Evolutionary conservation across 2,888 invertebrate species (phyloP).

Genomic region (Drosophila antonietae): DNA sequence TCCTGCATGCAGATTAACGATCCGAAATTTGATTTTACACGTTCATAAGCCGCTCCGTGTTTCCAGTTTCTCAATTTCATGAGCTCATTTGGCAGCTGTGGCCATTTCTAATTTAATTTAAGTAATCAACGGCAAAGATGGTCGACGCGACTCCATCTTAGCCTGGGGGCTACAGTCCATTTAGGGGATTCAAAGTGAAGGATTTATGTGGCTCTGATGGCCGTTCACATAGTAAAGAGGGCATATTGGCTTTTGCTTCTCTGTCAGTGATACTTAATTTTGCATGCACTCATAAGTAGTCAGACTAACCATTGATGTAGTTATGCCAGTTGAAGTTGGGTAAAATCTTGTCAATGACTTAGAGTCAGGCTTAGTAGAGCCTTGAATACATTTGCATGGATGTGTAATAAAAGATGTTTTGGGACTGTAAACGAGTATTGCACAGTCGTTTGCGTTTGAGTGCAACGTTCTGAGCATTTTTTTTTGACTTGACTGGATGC

Average conservation of each 20-base stretch:
- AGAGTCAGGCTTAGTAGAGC: too few relatives aligned
- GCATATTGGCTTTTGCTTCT: not conserved
- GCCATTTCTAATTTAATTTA: conserved; percentile 19
- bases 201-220: not conserved
- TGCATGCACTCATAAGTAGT: too few relatives aligned
- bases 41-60: not conserved
- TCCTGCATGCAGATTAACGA: conserved; percentile 2
- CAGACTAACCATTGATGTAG: too few relatives aligned
- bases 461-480: not conserved
- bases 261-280: too few relatives aligned
- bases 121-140: conserved; percentile 7
- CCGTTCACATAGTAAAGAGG: not conserved
- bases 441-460: not conserved
- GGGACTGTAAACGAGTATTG: not conserved
- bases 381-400: not conserved
- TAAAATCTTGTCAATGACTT: too few relatives aligned
- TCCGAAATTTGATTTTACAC: not conserved
- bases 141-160: not conserved
- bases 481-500: conserved; percentile 9
- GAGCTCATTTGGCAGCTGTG: conserved; percentile 5
- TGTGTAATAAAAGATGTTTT: not conserved
- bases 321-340: too few relatives aligned
- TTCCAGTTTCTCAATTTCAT: conserved; percentile 18
- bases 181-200: conserved; percentile 3
- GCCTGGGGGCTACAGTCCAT: not conserved